Percentiles rank a stretch among this genome's conserved stretches.
Evolutionary conservation across 2,888 invertebrate genomes (phyloP).

Genomic region (Tetrapedia diversipes): DNA sequence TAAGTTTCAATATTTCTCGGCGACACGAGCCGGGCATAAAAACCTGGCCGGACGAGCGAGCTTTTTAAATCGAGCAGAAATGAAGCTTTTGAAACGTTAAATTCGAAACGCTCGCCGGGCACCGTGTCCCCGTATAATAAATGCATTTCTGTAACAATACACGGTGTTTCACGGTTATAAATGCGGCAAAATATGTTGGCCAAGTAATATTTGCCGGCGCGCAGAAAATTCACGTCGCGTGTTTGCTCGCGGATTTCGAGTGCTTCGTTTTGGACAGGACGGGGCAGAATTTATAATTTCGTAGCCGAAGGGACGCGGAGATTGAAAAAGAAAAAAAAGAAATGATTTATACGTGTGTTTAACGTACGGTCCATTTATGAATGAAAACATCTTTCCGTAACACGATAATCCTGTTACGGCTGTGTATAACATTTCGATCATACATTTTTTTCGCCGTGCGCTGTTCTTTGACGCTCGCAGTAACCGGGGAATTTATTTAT

Average conservation of each 20-base stretch:
- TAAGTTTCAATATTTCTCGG: not conserved
- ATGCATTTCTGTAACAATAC: slow-evolving; percentile 9
- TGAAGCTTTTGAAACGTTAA: not conserved
- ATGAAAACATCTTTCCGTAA: too few relatives aligned
- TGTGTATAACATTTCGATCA: too few relatives aligned
- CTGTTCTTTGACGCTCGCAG: too few relatives aligned
- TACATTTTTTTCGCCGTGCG: too few relatives aligned
- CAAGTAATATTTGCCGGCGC: slow-evolving; percentile 14
- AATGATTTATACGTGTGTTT: too few relatives aligned
- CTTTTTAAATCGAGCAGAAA: not conserved
- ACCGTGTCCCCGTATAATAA: not conserved
- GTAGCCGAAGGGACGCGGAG: too few relatives aligned
- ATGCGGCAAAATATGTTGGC: not conserved
- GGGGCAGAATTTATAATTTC: slow-evolving; percentile 7
- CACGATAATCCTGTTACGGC: too few relatives aligned
- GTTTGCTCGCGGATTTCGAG: slow-evolving; percentile 13
- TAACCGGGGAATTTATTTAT: too few relatives aligned
- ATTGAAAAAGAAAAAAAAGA: not conserved
- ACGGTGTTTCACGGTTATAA: slow-evolving; percentile 3
- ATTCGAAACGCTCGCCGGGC: not conserved
- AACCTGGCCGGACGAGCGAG: not conserved
- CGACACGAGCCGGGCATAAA: not conserved
- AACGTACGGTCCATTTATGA: not conserved
- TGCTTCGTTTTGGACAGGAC: slow-evolving; percentile 3
- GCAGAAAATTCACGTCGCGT: not conserved